A percentile compares a stretch with the other conserved stretches of the same genome.
These are phyloP conservation scores for Takifugu bimaculatus DNA, from an alignment of 2,113 vertebrate species.

Conservation along the genomic window DNA sequence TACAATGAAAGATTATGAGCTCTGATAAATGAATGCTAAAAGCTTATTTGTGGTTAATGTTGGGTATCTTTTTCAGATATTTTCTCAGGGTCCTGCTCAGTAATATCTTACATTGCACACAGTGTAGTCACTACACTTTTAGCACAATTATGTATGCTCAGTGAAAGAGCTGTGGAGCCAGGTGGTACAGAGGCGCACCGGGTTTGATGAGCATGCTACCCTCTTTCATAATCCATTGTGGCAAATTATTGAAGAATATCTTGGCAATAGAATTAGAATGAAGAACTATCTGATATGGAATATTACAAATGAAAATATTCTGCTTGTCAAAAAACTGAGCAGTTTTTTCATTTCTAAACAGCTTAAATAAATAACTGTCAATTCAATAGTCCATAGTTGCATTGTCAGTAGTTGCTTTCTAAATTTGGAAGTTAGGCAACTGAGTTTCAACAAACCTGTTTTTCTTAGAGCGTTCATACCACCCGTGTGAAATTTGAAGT, in stretches of 20 bases:
- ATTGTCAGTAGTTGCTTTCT: no score
- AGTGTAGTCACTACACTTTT: not conserved
- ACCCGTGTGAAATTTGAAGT: no score
- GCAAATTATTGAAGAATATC: constrained; percentile 11
- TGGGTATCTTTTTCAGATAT: constrained; percentile 22
- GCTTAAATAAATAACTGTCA: no score
- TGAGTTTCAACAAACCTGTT: not conserved
- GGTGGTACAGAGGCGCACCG: constrained; percentile 26
- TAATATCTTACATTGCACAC: constrained; percentile 1
- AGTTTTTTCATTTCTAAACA: no score
- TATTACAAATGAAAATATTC: no score
- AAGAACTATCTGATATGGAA: no score
- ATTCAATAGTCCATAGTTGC: no score
- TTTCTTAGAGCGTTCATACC: not conserved
- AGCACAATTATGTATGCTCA: constrained; percentile 25
- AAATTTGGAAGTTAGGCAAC: no score
- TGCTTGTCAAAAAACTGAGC: no score
- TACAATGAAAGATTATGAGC: not conserved
- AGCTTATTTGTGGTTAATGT: constrained; percentile 7
- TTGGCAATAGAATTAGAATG: not conserved
- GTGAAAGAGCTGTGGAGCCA: constrained; percentile 37
- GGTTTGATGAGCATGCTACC: constrained; percentile 16
- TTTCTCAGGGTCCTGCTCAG: constrained; percentile 55
- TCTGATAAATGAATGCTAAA: constrained; percentile 28
- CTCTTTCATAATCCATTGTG: constrained; percentile 23